Conservation (phyloP, 2,113 vertebrate species). For the Verasper variegatus region DNA sequence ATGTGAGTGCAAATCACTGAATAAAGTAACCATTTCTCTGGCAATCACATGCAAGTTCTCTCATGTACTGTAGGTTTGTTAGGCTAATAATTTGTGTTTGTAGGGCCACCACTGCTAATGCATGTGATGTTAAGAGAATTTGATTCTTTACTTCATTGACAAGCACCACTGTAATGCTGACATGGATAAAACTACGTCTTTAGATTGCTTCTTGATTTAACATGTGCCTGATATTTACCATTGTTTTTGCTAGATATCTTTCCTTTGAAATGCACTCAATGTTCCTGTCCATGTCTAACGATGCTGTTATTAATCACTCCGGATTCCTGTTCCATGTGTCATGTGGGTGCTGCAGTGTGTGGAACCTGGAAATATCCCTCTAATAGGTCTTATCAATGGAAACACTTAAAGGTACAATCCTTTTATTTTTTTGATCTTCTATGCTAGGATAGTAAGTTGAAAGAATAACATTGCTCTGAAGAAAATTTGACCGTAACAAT, state of each 20-base stretch:
- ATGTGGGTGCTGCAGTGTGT: constrained; percentile 80
- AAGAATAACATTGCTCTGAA: background rate
- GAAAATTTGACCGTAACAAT: background rate
- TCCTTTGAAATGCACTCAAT: constrained; percentile 16
- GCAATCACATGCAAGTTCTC: constrained; percentile 64
- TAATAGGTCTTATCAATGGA: constrained; percentile 79
- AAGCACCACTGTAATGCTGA: constrained; percentile 45
- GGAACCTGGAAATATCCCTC: constrained; percentile 83
- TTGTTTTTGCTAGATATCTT: constrained; percentile 22
- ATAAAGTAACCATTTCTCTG: constrained; percentile 76
- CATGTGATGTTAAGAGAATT: constrained; percentile 73
- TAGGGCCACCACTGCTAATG: constrained; percentile 36
- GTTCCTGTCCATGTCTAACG: constrained; percentile 54
- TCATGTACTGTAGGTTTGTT: constrained; percentile 2
- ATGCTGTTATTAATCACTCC: constrained; percentile 67
- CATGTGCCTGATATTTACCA: background rate
- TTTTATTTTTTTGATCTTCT: constrained; percentile 45
- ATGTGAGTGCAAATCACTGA: constrained; percentile 67
- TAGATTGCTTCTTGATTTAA: background rate
- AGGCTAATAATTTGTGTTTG: constrained; percentile 10
- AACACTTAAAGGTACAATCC: constrained; percentile 81
- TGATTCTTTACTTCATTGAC: constrained; percentile 76
- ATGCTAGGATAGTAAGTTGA: constrained; percentile 22
- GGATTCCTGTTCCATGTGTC: constrained; percentile 77
- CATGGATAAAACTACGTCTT: background rate